Evolutionary conservation across 2,888 invertebrate genomes (phyloP).

Genomic region (Tryphoninae sp.): DNA sequence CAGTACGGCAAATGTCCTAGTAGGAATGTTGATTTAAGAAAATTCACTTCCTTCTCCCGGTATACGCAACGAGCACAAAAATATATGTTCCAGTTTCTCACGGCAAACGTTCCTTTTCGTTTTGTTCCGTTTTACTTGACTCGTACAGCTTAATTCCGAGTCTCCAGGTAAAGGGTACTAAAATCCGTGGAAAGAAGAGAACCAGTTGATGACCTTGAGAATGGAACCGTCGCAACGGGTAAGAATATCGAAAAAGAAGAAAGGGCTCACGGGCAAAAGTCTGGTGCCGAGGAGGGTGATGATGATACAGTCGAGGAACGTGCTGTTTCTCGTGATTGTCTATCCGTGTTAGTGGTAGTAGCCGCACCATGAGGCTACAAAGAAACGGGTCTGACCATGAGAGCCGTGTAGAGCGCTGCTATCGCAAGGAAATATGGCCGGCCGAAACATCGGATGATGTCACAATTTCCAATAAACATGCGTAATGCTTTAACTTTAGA

Average conservation of each 20-base stretch:
- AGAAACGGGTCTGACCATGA: no score
- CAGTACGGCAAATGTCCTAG: no score
- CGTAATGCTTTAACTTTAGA: no score
- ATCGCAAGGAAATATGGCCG: no score
- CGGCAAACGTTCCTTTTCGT: neutral
- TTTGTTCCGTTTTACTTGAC: conserved; percentile 13
- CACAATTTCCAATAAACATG: no score
- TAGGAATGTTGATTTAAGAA: no score
- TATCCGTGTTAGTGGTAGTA: neutral
- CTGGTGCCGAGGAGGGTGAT: conserved; percentile 1
- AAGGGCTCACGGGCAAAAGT: conserved; percentile 14
- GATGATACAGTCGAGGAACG: neutral
- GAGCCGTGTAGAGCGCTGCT: no score
- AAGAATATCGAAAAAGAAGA: conserved; percentile 6
- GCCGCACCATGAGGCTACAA: no score
- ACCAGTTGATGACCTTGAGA: conserved; percentile 42
- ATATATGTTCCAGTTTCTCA: conserved; percentile 19
- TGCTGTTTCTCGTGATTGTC: neutral
- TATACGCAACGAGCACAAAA: neutral
- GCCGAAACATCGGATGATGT: no score
- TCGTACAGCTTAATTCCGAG: neutral
- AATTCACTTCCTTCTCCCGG: no score
- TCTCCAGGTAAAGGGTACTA: neutral
- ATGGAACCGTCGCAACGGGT: conserved; percentile 6
- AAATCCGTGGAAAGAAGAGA: neutral